Conservation (phyloP, 1,140 invertebrate species). For the Homalodisca vitripennis region DNA sequence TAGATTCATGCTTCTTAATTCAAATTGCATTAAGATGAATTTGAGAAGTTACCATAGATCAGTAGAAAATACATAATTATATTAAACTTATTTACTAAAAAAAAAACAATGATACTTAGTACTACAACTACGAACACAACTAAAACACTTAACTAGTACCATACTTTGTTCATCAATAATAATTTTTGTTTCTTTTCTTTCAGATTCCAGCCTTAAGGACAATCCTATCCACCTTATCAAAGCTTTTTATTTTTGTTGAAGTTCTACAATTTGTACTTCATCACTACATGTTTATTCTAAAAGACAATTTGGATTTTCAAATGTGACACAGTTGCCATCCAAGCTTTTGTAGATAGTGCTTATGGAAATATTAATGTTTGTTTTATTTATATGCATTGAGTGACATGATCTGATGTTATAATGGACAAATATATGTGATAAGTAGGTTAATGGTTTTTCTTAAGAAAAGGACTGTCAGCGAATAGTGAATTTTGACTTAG, state of each 20-base stretch:
- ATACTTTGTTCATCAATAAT: too few relatives aligned
- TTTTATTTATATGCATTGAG: background rate
- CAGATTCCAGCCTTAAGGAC: slow-evolving; percentile 14
- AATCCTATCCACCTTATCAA: background rate
- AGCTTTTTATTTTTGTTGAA: background rate
- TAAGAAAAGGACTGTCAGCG: too few relatives aligned
- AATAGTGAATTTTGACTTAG: too few relatives aligned
- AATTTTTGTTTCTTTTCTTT: background rate
- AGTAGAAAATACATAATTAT: too few relatives aligned
- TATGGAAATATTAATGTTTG: too few relatives aligned
- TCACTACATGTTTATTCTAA: slow-evolving; percentile 4
- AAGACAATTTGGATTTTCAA: background rate
- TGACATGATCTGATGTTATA: background rate
- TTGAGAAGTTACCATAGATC: too few relatives aligned
- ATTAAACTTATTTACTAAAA: too few relatives aligned
- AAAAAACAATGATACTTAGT: too few relatives aligned
- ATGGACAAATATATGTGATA: slow-evolving; percentile 17
- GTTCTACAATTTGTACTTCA: background rate
- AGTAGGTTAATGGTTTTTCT: slow-evolving; percentile 9
- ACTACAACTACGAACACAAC: too few relatives aligned
- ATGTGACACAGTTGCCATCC: background rate
- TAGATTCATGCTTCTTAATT: too few relatives aligned
- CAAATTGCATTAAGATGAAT: too few relatives aligned
- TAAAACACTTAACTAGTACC: too few relatives aligned
- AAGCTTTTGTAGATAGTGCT: slow-evolving; percentile 24